These are phyloP conservation scores for Oscheius onirici DNA, from an alignment of 2,888 invertebrate species.

Conservation along the genomic window DNA sequence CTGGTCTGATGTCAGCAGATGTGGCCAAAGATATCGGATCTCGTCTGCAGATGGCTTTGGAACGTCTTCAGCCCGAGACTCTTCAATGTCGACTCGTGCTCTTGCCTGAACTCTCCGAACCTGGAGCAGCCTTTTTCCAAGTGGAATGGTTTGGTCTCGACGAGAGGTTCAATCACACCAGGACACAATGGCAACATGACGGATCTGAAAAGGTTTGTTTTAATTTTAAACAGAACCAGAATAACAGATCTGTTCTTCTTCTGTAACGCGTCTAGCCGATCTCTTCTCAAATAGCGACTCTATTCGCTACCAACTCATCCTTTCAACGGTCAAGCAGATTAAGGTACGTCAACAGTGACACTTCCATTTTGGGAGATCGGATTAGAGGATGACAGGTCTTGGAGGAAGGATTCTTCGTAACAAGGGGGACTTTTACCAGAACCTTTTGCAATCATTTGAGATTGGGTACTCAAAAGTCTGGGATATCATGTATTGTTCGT, in stretches of 20 bases:
- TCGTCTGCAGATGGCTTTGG: slow-evolving; percentile 65
- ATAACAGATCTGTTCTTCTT: slow-evolving; percentile 63
- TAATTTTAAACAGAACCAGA: neutral
- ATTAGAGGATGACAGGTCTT: neutral
- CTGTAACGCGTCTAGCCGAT: slow-evolving; percentile 58
- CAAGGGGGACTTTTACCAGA: no score
- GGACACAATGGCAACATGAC: slow-evolving; percentile 62
- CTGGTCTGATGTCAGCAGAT: slow-evolving; percentile 58
- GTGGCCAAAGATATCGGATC: slow-evolving; percentile 60
- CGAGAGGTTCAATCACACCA: slow-evolving; percentile 58
- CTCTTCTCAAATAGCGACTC: slow-evolving; percentile 59
- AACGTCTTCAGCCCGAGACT: slow-evolving; percentile 53
- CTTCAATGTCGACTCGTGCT: slow-evolving; percentile 62
- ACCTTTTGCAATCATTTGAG: no score
- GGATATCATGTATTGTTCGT: no score
- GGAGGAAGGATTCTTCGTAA: neutral
- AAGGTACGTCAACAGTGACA: slow-evolving; percentile 27
- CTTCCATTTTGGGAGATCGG: no score
- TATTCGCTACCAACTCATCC: slow-evolving; percentile 65
- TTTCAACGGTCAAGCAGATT: slow-evolving; percentile 67
- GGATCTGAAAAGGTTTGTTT: slow-evolving; percentile 62
- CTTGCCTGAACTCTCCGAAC: slow-evolving; percentile 52
- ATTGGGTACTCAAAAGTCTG: no score
- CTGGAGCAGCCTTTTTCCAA: slow-evolving; percentile 60
- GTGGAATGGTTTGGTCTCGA: slow-evolving; percentile 67